Percentiles rank a stretch among this genome's conserved stretches.
Evolutionary conservation across 1,140 invertebrate genomes (phyloP).

Genomic region (Trichogramma pretiosum): DNA sequence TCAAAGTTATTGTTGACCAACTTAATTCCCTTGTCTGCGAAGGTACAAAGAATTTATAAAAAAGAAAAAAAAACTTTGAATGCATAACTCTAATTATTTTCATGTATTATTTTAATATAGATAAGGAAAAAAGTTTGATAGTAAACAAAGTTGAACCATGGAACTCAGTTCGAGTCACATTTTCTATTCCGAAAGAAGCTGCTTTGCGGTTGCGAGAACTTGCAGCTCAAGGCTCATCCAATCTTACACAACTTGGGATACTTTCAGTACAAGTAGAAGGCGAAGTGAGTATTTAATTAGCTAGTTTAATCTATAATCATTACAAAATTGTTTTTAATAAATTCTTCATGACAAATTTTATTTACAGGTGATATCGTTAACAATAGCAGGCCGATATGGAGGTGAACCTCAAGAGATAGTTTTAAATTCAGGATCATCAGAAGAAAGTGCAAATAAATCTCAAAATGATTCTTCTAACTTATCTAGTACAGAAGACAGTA

Average conservation of each 20-base stretch:
- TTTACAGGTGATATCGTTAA: constrained; percentile 68
- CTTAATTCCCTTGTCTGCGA: constrained; percentile 61
- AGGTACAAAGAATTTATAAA: constrained; percentile 40
- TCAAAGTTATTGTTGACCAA: constrained; percentile 57
- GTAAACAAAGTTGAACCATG: constrained; percentile 91
- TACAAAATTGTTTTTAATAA: background rate
- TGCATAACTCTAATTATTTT: background rate
- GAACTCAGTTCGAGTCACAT: constrained; percentile 94
- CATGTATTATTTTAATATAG: constrained; percentile 25
- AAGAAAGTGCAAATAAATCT: constrained; percentile 37
- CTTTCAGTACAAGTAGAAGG: constrained; percentile 93
- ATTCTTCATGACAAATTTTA: background rate
- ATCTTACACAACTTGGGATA: constrained; percentile 83
- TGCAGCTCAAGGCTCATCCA: constrained; percentile 78
- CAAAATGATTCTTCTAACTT: constrained; percentile 30
- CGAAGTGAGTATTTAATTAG: constrained; percentile 46
- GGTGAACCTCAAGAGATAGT: constrained; percentile 69
- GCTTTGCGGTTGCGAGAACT: constrained; percentile 79
- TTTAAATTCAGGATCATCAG: constrained; percentile 51
- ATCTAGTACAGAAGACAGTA: constrained; percentile 26
- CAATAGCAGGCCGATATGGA: constrained; percentile 66
- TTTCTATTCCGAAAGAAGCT: constrained; percentile 91
- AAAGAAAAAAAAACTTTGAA: too few relatives aligned
- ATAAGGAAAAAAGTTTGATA: constrained; percentile 49
- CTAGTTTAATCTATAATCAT: background rate